Evolutionary conservation across 2,113 vertebrate species (phyloP).

Genomic region (Ceyx margarethae): DNA sequence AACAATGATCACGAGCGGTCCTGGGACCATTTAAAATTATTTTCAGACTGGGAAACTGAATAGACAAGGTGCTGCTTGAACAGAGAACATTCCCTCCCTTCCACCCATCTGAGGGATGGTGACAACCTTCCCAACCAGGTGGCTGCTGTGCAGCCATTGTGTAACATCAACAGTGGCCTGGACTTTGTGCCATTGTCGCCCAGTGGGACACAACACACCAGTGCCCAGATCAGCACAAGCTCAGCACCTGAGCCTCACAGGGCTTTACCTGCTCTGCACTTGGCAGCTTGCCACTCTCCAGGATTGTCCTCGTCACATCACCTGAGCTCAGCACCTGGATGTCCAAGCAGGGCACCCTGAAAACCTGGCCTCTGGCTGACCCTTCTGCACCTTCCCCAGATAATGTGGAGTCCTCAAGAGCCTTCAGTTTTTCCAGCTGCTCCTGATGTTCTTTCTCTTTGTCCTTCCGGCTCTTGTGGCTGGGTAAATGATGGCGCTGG

Average conservation of each 20-base stretch:
- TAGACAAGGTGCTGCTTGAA: neutral
- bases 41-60: neutral
- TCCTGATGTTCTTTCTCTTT: slow-evolving; percentile 65
- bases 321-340: slow-evolving; percentile 64
- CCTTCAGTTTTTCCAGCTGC: slow-evolving; percentile 50
- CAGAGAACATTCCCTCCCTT: neutral
- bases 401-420: slow-evolving; percentile 20
- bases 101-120: neutral
- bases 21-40: neutral
- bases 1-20: neutral
- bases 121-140: neutral
- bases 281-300: slow-evolving; percentile 74
- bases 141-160: neutral
- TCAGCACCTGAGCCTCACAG: neutral
- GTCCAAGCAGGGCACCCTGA: slow-evolving; percentile 75
- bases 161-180: neutral
- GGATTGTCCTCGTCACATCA: slow-evolving; percentile 31
- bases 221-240: neutral
- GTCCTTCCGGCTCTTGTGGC: slow-evolving; percentile 72
- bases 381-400: neutral
- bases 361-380: neutral
- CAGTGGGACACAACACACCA: neutral
- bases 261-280: slow-evolving; percentile 70
- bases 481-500: slow-evolving; percentile 58
- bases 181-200: neutral